Base-by-base conservation (phyloP, 2,888 invertebrate species). In the Polydrusus cervinus region DNA sequence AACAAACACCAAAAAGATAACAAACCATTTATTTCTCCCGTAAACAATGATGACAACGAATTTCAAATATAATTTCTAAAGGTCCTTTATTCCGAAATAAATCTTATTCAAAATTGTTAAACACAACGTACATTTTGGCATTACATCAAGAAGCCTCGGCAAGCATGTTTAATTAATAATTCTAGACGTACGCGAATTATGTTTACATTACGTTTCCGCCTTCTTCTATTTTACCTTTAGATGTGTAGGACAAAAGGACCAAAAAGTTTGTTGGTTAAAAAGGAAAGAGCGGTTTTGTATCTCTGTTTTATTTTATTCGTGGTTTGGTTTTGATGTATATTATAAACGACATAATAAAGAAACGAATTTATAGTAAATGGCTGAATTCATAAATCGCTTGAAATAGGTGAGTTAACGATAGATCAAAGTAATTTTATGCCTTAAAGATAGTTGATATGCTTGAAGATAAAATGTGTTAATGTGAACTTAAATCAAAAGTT, bases 91-190 rank as follows among this genome's bases (percentile, higher is more conserved):
- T n/a, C 13, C 1, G n/a, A 51, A 30, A 53, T 53, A 53, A 53
- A 53, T 53, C 53, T 53, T 53, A 53, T 53, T 53, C 53, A 53
- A 53, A 53, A 16, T 53, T 53, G 25, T 8, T 13, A 30, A 53
- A 25, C 51, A 51, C 30, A 53, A 53, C 53, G 13, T 53, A 30
- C 30, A 53, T 53, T 53, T n/a, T 30, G 53, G 53, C 25, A n/a
- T 53, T n/a, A 25, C 53, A n/a, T 53, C 53, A 53, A 53, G 30
- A 53, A 53, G 53, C 53, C 30, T 7, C 20, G 30, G 30, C 53
- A 53, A 16, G 53, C 25, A 7, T 30, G 30, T 53, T 53, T 53
- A 53, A 53, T 53, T 53, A 53, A 53, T 53, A 53, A 53, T 53
- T 53, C 53, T 30, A 30, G 53, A 53, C 53, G 30, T n/a, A 53